Evolutionary conservation across 2,888 invertebrate genomes (phyloP).

Genomic region (Sesamia inferens): DNA sequence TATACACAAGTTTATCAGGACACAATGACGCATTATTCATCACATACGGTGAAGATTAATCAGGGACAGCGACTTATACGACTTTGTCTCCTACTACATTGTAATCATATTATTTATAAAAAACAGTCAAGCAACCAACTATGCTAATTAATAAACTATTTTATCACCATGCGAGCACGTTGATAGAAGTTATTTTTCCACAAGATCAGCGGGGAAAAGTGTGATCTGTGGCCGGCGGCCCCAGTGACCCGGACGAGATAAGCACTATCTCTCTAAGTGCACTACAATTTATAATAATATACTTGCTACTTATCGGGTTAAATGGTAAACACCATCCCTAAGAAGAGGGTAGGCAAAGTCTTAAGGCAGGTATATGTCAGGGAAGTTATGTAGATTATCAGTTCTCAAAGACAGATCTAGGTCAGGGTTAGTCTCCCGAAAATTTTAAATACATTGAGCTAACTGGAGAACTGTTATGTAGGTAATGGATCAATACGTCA

Average conservation of each 20-base stretch:
- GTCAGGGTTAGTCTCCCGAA: neutral
- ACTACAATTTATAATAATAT: conserved; percentile 68
- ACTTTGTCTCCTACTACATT: conserved; percentile 3
- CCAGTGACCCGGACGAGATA: conserved; percentile 76
- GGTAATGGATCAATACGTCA: neutral
- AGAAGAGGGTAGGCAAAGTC: conserved; percentile 22
- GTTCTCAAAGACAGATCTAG: neutral
- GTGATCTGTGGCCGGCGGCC: conserved; percentile 66
- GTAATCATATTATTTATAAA: conserved; percentile 24
- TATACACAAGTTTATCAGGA: neutral
- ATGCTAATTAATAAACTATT: conserved; percentile 17
- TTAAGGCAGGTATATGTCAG: neutral
- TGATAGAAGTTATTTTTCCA: conserved; percentile 65
- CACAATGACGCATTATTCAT: conserved; percentile 5
- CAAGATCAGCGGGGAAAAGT: conserved; percentile 69
- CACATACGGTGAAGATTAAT: neutral
- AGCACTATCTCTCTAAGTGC: conserved; percentile 73
- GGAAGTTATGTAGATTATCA: neutral
- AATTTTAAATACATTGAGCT: conserved; percentile 1
- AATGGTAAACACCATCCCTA: conserved; percentile 54
- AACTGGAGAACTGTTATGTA: neutral
- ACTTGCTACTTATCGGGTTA: conserved; percentile 48
- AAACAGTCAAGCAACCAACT: conserved; percentile 10
- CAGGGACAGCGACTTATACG: neutral
- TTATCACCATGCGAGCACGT: conserved; percentile 44